Evolutionary conservation across 2,113 vertebrate genomes (phyloP), one percentile per base, ranked within the genome.

Genomic region (Sardina pilchardus): DNA sequence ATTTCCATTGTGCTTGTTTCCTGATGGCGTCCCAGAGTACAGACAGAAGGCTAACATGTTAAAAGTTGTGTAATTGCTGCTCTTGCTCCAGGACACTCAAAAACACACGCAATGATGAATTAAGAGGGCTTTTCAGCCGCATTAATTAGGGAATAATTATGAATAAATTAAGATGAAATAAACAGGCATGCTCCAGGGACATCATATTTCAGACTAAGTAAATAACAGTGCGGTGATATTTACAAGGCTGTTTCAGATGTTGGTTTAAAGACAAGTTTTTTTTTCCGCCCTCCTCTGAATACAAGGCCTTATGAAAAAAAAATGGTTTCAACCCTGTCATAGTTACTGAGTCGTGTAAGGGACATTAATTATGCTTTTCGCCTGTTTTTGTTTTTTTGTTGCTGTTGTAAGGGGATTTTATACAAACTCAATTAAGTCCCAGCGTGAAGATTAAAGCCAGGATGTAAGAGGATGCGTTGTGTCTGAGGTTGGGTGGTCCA

Each of bases 131-230:
- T 94, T 93, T 92, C 89, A 88, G 84, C 87, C 88, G 93, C 90
- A 93, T 93, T 93, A 93, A 95, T 95, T 94, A 92, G 89, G 83
- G 86, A 90, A 90, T 92, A 94, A 95, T 94, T 94, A 92, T 90
- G 92, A 95, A 95, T 94, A 93, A 91, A 93, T 93, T 94, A 93
- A 88, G 91, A 90, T 88, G 91, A 93, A 93, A 91, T 91, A 94
- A 94, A 93, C 92, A 94, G 83, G 82, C 85, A 19, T 88, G 88
- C 93, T 92, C 90, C 59, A 80, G 93, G 93, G 94, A 93, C 88
- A 71, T 86, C 84, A 56, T 90, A 89, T 84, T 93, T 93, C 88
- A 91, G 89, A 82, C 86, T 88, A 88, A 91, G 86, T 90, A 91
- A 89, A 93, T 81, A 89, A 87, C 88, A 47, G 83, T 82, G 85